Base-by-base conservation (phyloP, 2,888 invertebrate genomes). In the Lagria hirta region DNA sequence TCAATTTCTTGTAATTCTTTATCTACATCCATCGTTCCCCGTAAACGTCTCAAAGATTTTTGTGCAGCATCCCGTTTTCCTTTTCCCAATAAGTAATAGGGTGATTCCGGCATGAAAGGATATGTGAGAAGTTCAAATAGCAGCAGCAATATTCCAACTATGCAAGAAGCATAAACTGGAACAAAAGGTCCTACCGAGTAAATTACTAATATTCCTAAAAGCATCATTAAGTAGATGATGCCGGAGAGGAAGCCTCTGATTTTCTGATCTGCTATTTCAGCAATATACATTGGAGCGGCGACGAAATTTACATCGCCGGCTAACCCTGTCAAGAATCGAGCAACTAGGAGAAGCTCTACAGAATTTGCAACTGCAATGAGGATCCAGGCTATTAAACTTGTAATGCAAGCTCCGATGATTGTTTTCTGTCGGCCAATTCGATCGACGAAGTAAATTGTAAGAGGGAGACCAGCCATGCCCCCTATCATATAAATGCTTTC, bases 281-380 rank as follows among this genome's bases (percentile, higher is more conserved):
- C 70, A 5, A 71, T 66, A 49, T 68, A 71, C 71, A 71, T 71
- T 1, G 71, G 72, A 0, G 69, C 70, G 8, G 70, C 65, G 2
- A 72, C 71, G 43, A 71, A 72, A 2, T 67, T 71, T 14, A 68
- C 68, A 40, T 71, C 70, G 6, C 68, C 69, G 5, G 69, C 69
- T 41, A 70, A 55, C 1, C 72, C 72, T 3, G 68, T 62, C 17
- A 70, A 43, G 33, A 70, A 67, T 24, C 71, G 58, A 0, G 71
- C 70, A 1, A 64, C 56, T 43, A 65, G 68, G 2, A 71, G 49
- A 28, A 61, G 61, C 15, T 60, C 58, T 4, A 68, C 55, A 5
- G 57, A 60, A n/a, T 60, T 54, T 3, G 66, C 67, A 2, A 65
- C 41, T 3, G 67, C 68, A 16, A 69, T 68, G 11, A 69, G 41